Conservation (phyloP, 2,113 vertebrate species). For the Oreochromis tanganicae region DNA sequence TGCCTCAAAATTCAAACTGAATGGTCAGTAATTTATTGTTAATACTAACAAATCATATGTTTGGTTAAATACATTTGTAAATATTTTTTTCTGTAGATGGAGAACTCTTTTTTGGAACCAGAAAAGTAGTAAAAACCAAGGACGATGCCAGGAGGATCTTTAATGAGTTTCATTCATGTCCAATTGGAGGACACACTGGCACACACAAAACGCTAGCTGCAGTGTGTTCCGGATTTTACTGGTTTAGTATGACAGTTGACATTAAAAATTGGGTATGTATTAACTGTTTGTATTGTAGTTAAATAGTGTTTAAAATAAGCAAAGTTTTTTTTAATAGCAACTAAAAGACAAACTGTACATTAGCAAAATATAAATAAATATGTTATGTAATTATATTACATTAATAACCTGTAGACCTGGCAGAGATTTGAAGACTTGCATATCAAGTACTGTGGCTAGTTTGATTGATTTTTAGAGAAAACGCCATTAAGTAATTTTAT, state of each 20-base stretch:
- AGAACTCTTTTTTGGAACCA: neutral
- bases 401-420: neutral
- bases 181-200: neutral
- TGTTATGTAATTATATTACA: neutral
- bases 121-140: neutral
- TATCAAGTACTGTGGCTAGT: neutral
- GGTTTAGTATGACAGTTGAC: neutral
- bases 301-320: neutral
- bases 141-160: neutral
- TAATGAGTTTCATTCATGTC: neutral
- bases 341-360: neutral
- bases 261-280: neutral
- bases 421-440: neutral
- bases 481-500: neutral
- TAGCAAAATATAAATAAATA: neutral
- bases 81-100: neutral
- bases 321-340: neutral
- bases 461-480: neutral
- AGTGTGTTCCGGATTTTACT: neutral
- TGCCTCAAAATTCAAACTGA: neutral
- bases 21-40: neutral
- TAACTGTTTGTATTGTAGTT: neutral
- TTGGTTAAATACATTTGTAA: neutral
- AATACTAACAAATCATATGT: neutral
- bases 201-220: neutral